Evolutionary conservation across 2,888 invertebrate genomes (phyloP).

Genomic region (Coleophora deauratella): DNA sequence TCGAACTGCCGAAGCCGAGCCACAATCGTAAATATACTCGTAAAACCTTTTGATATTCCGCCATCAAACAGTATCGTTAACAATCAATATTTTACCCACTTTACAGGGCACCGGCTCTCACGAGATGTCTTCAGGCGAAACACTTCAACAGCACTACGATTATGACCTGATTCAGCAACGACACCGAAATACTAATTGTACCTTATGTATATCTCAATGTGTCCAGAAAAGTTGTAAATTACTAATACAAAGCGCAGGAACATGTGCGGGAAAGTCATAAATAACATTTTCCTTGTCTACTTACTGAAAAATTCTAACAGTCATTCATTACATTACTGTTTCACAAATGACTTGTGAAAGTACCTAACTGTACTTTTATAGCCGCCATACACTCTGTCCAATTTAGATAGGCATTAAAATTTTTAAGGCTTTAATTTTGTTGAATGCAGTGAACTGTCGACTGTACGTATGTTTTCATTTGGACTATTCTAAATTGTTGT

Average conservation of each 20-base stretch:
- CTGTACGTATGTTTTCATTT: constrained; percentile 31
- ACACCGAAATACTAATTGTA: constrained; percentile 29
- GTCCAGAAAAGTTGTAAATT: constrained; percentile 37
- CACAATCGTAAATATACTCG: constrained; percentile 24
- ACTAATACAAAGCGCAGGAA: neutral
- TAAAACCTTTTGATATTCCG: constrained; percentile 32
- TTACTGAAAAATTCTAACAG: constrained; percentile 4
- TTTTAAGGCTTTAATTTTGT: constrained; percentile 25
- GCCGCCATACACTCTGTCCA: constrained; percentile 21
- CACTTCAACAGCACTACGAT: constrained; percentile 55
- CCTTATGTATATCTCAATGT: constrained; percentile 43
- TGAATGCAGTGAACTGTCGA: no score
- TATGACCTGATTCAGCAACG: constrained; percentile 42
- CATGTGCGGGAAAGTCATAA: neutral
- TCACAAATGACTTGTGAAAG: neutral
- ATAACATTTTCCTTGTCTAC: neutral
- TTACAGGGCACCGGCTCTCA: constrained; percentile 65
- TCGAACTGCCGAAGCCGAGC: constrained; percentile 16
- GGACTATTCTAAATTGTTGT: constrained; percentile 53
- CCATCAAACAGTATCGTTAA: constrained; percentile 17
- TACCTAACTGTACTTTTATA: no score
- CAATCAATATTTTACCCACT: constrained; percentile 14
- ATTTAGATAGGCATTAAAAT: constrained; percentile 28
- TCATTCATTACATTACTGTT: no score
- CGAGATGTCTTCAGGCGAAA: constrained; percentile 58